Base-by-base conservation (phyloP, 2,888 invertebrate species). In the Noctua pronuba region DNA sequence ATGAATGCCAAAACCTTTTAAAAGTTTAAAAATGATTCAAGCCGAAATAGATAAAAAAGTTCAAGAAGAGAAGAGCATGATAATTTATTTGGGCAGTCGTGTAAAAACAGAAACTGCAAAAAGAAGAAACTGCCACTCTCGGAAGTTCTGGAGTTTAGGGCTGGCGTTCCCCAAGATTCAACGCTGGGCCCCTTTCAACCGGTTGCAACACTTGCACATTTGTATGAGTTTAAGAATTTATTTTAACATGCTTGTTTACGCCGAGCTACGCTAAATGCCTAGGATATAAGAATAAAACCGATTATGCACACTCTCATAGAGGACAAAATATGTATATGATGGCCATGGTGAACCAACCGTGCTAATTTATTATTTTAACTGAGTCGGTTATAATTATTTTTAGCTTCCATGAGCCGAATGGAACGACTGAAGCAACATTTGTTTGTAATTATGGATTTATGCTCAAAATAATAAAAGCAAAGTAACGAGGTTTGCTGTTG, bases 391-490 rank as follows among this genome's bases (percentile, higher is more conserved):
- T 38, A 24, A 68, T 73, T 70, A 76, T 80, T 73, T 84, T 77
- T 77, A 80, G 72, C 44, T 83, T 74, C 64, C 55, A 44, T 64
- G 62, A 64, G 67, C 67, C 49, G 60, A 66, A 70, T 72, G 49
- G 70, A 75, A 77, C 72, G n/a, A 62, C 81, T 41, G 69, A 55
- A 70, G 58, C 35, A 76, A 77, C 80, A 83, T 75, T 82, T 82
- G 79, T 79, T 82, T 71, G 73, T 85, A 79, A 82, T 84, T 82
- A 73, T 73, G 67, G 60, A 72, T 83, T 75, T 55, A 69, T 68
- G 77, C n/a, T 80, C 35, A 64, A 80, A 73, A 71, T 71, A 71
- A 65, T 71, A 78, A 70, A 76, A 35, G 46, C 46, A 75, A 46
- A 28, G 38, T 71, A 52, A 66, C 16, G 68, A 52, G 52, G 44